These are phyloP conservation scores for Tineola bisselliella DNA, from an alignment of 2,888 invertebrate genomes.

Conservation along the genomic window DNA sequence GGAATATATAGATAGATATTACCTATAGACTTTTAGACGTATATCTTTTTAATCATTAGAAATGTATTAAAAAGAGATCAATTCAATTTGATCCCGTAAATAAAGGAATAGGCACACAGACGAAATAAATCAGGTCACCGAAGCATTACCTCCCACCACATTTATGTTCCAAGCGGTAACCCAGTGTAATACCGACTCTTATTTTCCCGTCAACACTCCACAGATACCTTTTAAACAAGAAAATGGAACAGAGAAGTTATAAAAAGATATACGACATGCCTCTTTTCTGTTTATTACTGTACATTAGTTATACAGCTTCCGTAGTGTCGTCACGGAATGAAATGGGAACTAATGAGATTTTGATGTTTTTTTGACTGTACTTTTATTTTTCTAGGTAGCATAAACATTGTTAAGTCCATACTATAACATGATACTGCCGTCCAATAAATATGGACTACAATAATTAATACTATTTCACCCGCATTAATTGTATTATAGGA, in stretches of 20 bases:
- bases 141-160: constrained; percentile 9
- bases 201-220: constrained; percentile 33
- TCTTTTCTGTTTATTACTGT: constrained; percentile 63
- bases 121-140: constrained; percentile 3
- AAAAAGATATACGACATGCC: constrained; percentile 65
- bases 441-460: too few relatives aligned
- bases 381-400: constrained; percentile 57
- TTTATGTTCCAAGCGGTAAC: constrained; percentile 17
- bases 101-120: background rate
- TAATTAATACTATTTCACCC: too few relatives aligned
- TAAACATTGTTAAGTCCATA: constrained; percentile 20
- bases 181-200: constrained; percentile 22
- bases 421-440: background rate
- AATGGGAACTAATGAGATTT: constrained; percentile 69
- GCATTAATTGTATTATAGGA: too few relatives aligned
- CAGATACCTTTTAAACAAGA: constrained; percentile 56
- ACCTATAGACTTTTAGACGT: too few relatives aligned
- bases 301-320: constrained; percentile 68
- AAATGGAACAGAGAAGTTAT: constrained; percentile 60
- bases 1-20: too few relatives aligned
- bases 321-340: constrained; percentile 65
- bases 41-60: background rate
- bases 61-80: background rate
- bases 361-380: constrained; percentile 68
- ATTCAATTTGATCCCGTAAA: background rate